Evolutionary conservation across 2,113 vertebrate genomes (phyloP).

Genomic region (Anarrhichthys ocellatus): DNA sequence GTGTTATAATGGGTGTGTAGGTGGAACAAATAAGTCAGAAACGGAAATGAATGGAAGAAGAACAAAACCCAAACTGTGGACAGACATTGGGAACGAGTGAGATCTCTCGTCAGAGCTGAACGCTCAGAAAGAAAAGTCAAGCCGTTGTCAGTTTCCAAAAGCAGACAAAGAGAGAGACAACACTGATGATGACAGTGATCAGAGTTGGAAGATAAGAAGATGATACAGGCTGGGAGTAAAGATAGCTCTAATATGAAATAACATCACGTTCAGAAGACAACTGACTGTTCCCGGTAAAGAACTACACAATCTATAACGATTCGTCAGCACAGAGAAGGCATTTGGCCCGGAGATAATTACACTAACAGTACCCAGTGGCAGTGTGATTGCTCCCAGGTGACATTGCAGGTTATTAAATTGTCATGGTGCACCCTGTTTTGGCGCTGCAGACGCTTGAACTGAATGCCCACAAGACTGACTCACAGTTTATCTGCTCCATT

Average conservation of each 20-base stretch:
- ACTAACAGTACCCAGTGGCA: slow-evolving; percentile 62
- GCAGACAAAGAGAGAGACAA: slow-evolving; percentile 49
- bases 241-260: slow-evolving; percentile 55
- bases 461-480: slow-evolving; percentile 66
- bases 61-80: slow-evolving; percentile 41
- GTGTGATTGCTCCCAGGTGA: slow-evolving; percentile 76
- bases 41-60: slow-evolving; percentile 54
- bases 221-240: slow-evolving; percentile 30
- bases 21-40: slow-evolving; percentile 71
- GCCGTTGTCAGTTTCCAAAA: slow-evolving; percentile 54
- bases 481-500: slow-evolving; percentile 78
- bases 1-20: slow-evolving; percentile 58
- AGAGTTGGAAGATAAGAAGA: slow-evolving; percentile 49
- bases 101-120: slow-evolving; percentile 38
- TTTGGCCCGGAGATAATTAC: slow-evolving; percentile 72
- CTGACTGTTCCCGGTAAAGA: slow-evolving; percentile 44
- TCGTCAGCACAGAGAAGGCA: slow-evolving; percentile 46
- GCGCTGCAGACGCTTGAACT: slow-evolving; percentile 58
- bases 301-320: slow-evolving; percentile 47
- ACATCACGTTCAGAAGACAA: slow-evolving; percentile 39
- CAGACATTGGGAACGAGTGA: slow-evolving; percentile 22
- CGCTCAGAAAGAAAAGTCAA: slow-evolving; percentile 53
- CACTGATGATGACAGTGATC: slow-evolving; percentile 60
- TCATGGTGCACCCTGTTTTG: slow-evolving; percentile 65
- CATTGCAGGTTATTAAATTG: slow-evolving; percentile 74